phyloP scores from a whole-genome alignment of 1,140 invertebrate species.

The Branchinecta lynchi region DNA sequence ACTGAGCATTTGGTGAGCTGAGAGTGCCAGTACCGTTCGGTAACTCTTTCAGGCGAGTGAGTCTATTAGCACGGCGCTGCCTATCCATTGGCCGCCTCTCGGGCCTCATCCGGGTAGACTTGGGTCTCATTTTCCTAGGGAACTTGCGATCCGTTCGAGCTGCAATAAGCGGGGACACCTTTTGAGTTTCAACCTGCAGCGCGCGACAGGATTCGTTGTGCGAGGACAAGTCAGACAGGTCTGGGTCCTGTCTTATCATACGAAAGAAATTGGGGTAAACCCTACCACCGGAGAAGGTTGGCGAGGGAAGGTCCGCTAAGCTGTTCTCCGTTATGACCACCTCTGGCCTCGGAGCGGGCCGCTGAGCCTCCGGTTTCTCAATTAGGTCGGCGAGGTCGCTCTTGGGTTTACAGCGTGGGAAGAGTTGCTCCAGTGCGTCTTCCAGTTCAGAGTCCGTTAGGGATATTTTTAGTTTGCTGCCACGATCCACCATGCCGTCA shows the following conservation, averaged over 20 bases:
- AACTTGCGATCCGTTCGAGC: not conserved
- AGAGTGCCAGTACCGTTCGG: not conserved
- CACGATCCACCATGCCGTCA: not conserved
- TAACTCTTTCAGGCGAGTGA: not conserved
- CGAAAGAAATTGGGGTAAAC: no score
- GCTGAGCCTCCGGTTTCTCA: not conserved
- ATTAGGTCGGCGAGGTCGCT: not conserved
- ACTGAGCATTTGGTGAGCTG: not conserved
- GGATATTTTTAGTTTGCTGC: not conserved
- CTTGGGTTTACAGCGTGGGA: not conserved
- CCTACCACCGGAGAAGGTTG: no score
- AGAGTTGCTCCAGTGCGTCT: not conserved
- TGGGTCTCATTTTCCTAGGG: not conserved
- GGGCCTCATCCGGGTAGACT: not conserved
- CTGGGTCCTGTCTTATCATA: not conserved
- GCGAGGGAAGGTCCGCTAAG: no score
- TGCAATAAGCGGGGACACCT: not conserved
- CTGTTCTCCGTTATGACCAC: not conserved
- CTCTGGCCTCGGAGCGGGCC: not conserved
- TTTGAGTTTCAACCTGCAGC: not conserved
- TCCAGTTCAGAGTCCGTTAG: not conserved
- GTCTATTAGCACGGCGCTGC: not conserved
- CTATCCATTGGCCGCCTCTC: not conserved
- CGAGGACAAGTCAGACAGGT: no score
- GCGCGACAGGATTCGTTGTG: not conserved